Percentiles rank a stretch among this genome's conserved stretches.
These are phyloP conservation scores for Lamellibrachia columna DNA, from an alignment of 2,888 invertebrate species.

Conservation along the genomic window DNA sequence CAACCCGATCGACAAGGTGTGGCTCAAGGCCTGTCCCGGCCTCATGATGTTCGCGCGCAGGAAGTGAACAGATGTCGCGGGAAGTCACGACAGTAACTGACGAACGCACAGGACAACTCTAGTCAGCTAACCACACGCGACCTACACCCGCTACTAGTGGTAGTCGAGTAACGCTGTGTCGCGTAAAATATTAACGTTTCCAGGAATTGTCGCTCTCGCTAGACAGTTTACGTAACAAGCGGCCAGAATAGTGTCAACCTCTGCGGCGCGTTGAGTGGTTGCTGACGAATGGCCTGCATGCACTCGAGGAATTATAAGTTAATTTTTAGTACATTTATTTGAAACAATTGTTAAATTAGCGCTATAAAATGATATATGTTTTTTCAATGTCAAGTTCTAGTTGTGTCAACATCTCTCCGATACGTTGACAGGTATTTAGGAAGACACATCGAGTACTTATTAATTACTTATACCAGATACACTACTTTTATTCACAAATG, in stretches of 20 bases:
- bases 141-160: not conserved
- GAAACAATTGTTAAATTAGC: too few species aligned
- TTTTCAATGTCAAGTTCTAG: not conserved
- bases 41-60: slow-evolving; percentile 21
- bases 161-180: not conserved
- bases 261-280: not conserved
- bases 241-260: not conserved
- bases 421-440: not conserved
- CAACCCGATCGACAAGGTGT: slow-evolving; percentile 24
- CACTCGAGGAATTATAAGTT: not conserved
- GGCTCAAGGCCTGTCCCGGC: slow-evolving; percentile 25
- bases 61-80: slow-evolving; percentile 23
- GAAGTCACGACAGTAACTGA: not conserved
- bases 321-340: not conserved
- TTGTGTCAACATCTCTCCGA: not conserved
- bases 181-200: not conserved
- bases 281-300: not conserved
- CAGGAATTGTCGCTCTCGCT: not conserved
- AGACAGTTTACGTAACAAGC: not conserved
- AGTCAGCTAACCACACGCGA: not conserved
- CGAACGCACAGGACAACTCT: not conserved
- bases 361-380: too few species aligned
- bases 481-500: not conserved
- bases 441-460: not conserved
- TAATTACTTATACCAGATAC: not conserved